Percentiles rank a stretch among this genome's conserved stretches.
Conservation (phyloP, 64 coral and sea anemone species). For the Stichodactyla mertensii region DNA sequence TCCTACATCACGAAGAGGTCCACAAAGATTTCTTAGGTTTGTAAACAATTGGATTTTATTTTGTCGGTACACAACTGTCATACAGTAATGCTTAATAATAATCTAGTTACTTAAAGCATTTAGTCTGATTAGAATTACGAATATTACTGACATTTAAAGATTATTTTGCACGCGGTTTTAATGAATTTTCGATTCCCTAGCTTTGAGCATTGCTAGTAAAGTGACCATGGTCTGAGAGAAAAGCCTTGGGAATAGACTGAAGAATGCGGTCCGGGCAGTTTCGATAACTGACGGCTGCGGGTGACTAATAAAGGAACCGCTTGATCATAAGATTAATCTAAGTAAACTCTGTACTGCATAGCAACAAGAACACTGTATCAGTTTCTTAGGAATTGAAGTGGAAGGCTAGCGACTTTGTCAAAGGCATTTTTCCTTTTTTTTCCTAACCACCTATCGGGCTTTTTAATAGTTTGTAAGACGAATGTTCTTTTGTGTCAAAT, state of each 20-base stretch:
- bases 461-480: background rate
- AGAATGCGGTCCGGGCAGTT: background rate
- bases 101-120: background rate
- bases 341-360: background rate
- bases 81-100: background rate
- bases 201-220: no score
- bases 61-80: background rate
- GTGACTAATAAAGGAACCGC: background rate
- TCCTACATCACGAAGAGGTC: background rate
- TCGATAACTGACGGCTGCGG: background rate
- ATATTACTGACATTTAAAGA: background rate
- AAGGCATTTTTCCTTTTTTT: background rate
- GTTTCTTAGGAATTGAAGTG: background rate
- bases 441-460: background rate
- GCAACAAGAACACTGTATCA: background rate
- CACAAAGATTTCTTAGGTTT: background rate
- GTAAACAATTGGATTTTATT: background rate
- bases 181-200: no score
- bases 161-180: no score
- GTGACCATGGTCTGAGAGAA: no score
- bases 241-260: no score
- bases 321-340: background rate
- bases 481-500: no score
- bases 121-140: background rate
- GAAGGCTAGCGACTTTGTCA: background rate